Conservation (phyloP, 2,113 vertebrate species). For the Chlamydotis undulata region DNA sequence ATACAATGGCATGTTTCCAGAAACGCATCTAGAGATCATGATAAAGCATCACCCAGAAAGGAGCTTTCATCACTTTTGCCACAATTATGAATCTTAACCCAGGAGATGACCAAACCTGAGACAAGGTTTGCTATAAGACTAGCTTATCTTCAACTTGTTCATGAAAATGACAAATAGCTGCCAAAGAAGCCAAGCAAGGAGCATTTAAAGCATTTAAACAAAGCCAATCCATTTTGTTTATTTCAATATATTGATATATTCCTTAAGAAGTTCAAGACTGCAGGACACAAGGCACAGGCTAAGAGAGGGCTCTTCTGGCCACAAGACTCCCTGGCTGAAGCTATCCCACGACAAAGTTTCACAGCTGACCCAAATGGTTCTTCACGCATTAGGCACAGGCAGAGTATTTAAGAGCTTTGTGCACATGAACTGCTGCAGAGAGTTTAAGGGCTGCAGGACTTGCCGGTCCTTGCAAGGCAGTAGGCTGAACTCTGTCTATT, state of each 20-base stretch:
- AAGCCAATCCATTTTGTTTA: not conserved
- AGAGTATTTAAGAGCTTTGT: accelerated
- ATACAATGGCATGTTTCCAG: not conserved
- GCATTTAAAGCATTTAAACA: not conserved
- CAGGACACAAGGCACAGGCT: not conserved
- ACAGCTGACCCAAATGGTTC: not conserved
- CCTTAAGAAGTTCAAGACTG: not conserved
- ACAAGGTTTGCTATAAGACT: not conserved
- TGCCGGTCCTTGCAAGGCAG: not conserved
- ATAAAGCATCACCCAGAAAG: not conserved
- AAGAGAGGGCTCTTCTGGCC: not conserved
- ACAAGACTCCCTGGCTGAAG: not conserved
- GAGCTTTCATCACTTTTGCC: not conserved
- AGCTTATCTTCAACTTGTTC: not conserved
- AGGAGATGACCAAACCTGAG: not conserved
- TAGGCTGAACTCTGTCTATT: not conserved
- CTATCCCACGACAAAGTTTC: not conserved
- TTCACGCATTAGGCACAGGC: accelerated
- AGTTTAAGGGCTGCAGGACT: not conserved
- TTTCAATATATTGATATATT: not conserved
- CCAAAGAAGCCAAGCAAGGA: not conserved
- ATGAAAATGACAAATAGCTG: not conserved
- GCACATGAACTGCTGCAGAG: accelerated
- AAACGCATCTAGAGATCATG: not conserved
- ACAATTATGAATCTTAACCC: not conserved